These are phyloP conservation scores for Watersipora subatra DNA, from an alignment of 1,140 invertebrate species.

Conservation along the genomic window DNA sequence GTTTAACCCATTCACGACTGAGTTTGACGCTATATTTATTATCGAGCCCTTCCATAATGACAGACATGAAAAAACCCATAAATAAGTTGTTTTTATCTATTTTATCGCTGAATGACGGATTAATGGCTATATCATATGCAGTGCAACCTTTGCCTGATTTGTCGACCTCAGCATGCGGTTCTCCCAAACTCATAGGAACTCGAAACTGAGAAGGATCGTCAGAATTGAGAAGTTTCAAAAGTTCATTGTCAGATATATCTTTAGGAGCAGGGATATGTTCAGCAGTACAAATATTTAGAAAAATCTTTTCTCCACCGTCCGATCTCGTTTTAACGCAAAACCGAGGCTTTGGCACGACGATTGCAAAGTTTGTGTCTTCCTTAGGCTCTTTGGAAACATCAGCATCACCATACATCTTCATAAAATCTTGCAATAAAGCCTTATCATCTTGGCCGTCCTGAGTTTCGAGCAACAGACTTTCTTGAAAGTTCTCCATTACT, in stretches of 20 bases:
- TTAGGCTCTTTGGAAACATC: neutral
- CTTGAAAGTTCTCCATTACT: neutral
- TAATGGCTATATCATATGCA: constrained; percentile 64
- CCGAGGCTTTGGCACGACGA: constrained; percentile 44
- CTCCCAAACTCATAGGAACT: constrained; percentile 76
- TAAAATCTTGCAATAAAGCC: neutral
- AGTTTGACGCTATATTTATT: constrained; percentile 58
- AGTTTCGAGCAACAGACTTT: constrained; percentile 14
- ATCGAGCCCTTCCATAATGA: constrained; percentile 58
- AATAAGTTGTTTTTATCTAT: constrained; percentile 54
- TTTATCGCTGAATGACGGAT: constrained; percentile 51
- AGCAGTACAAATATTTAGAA: constrained; percentile 35
- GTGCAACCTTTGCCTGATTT: constrained; percentile 56
- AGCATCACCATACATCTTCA: neutral
- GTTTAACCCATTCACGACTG: constrained; percentile 46
- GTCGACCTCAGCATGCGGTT: constrained; percentile 59
- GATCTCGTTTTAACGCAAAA: constrained; percentile 68
- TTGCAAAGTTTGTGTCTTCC: neutral
- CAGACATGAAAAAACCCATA: constrained; percentile 57
- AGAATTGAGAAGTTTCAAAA: constrained; percentile 55
- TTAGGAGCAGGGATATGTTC: constrained; percentile 65
- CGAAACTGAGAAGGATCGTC: constrained; percentile 56
- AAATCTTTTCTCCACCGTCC: constrained; percentile 34
- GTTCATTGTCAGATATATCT: constrained; percentile 61
- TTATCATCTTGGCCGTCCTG: constrained; percentile 9